Conservation (phyloP, 2,113 vertebrate species). For the Montifringilla adamsi region DNA sequence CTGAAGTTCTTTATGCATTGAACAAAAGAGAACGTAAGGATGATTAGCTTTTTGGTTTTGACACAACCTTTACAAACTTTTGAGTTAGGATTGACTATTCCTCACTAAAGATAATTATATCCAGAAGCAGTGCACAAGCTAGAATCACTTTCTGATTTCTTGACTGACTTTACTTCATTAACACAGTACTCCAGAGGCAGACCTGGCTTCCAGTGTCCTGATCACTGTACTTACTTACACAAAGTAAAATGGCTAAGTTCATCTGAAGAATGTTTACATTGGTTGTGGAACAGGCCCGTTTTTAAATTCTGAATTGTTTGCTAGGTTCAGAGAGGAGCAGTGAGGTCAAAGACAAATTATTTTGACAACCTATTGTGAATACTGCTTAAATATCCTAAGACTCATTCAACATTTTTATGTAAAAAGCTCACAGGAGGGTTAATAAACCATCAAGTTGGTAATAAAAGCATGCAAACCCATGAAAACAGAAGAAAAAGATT, state of each 20-base stretch:
- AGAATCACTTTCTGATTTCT: neutral
- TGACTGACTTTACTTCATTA: neutral
- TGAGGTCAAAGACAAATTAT: neutral
- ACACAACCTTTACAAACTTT: neutral
- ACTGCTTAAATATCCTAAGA: neutral
- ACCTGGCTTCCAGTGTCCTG: neutral
- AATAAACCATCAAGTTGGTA: neutral
- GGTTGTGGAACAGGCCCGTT: fast-evolving
- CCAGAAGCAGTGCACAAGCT: neutral
- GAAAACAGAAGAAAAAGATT: neutral
- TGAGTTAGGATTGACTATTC: neutral
- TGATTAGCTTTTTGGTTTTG: neutral
- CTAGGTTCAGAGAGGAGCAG: neutral
- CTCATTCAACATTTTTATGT: neutral
- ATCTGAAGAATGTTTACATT: neutral
- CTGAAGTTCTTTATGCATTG: neutral
- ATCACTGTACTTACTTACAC: neutral
- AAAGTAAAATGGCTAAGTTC: neutral
- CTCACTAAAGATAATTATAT: neutral
- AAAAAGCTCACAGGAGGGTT: neutral
- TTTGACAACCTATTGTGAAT: neutral
- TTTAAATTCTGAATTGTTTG: neutral
- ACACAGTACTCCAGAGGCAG: neutral
- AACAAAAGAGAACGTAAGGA: neutral
- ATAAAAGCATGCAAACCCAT: neutral